A percentile compares a stretch with the other conserved stretches of the same genome.
Evolutionary conservation across 2,888 invertebrate genomes (phyloP).

Genomic region (Anoplius nigerrimus): DNA sequence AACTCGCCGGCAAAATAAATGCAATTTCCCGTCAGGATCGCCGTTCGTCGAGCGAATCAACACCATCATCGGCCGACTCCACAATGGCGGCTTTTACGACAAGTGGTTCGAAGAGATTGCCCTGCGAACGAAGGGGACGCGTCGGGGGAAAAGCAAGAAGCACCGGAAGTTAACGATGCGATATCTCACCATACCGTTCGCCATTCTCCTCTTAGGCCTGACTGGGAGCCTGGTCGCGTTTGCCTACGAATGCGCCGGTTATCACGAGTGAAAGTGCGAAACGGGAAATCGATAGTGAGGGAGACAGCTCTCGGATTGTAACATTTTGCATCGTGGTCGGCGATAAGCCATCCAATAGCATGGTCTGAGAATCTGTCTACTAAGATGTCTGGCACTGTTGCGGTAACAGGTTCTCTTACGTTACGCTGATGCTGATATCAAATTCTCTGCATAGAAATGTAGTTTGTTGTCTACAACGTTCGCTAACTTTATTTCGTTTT

Average conservation of each 20-base stretch:
- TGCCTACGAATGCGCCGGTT: slow-evolving; percentile 4
- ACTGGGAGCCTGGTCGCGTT: neutral
- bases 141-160: neutral
- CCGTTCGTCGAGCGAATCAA: slow-evolving; percentile 11
- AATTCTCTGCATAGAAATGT: too few relatives aligned
- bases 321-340: too few relatives aligned
- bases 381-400: too few relatives aligned
- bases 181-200: slow-evolving; percentile 4
- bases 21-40: neutral
- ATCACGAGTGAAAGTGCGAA: neutral
- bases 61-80: slow-evolving; percentile 7
- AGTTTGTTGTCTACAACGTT: too few relatives aligned
- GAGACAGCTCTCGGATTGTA: too few relatives aligned
- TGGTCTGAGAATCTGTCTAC: too few relatives aligned
- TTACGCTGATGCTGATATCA: too few relatives aligned
- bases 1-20: neutral
- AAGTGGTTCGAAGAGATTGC: slow-evolving; percentile 4
- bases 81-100: slow-evolving; percentile 9
- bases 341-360: too few relatives aligned
- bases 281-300: too few relatives aligned
- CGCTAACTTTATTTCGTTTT: too few relatives aligned
- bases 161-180: slow-evolving; percentile 1
- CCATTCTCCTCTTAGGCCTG: slow-evolving; percentile 1
- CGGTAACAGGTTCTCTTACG: too few relatives aligned
- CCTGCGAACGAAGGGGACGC: neutral